Evolutionary conservation across 2,888 invertebrate genomes (phyloP), one percentile per base, ranked within the genome.

Genomic region (Molorchus minor): DNA sequence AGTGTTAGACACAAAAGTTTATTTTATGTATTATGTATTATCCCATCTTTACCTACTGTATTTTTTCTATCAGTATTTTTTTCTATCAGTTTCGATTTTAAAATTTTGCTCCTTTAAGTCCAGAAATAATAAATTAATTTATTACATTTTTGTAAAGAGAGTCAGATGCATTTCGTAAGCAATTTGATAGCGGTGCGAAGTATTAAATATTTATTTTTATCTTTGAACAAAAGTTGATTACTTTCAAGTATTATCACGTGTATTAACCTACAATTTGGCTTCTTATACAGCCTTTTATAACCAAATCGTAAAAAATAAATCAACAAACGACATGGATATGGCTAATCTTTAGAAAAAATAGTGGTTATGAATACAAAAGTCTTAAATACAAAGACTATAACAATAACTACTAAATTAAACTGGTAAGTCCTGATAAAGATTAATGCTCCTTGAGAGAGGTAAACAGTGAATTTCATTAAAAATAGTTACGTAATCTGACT

Each of bases 391-490:
- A 67, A 62, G 64, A 56, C 55, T 53, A 45, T 59, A 61, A 64
- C 67, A 65, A 69, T 65, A 65, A 64, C 61, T 60, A 52, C 60
- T 61, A 57, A 60, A 59, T 61, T 68, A 61, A 59, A 33, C 16
- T 54, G 44, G 35, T 62, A 61, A 52, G 43, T 46, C 47, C 53
- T 58, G 69, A 69, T 69, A 67, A 69, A 56, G 61, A 66, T 69
- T 65, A 67, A 58, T 7, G 12, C 15, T 43, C 13, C 12, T 13
- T 35, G 64, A 63, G 54, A 59, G 62, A 41, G 51, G 67, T 58
- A 64, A 69, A 68, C 64, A 69, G 56, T 63, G 61, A 61, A 67
- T 65, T 67, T 65, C 64, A 55, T 62, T 56, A 59, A 64, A 63
- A 62, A 59, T 29, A 62, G 56, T 67, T 67, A 63, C 62, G 60